These are phyloP conservation scores for Enteromius unitaeniatus DNA, from an alignment of 2,797 vertebrate species.

Conservation along the genomic window DNA sequence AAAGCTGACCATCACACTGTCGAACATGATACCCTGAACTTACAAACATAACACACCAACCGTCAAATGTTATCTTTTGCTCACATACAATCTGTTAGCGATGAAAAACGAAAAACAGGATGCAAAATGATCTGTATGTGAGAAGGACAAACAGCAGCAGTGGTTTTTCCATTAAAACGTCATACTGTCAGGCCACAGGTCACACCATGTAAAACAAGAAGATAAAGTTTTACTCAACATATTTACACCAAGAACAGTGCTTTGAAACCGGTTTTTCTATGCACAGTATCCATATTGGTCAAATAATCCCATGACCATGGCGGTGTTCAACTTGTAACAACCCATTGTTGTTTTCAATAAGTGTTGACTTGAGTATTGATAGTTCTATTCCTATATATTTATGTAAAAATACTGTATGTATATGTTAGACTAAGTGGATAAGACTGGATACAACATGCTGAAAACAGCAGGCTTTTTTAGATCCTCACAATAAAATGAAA, in stretches of 20 bases:
- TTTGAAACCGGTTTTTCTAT: background rate
- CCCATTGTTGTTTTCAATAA: background rate
- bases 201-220: conserved; percentile 36
- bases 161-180: conserved; percentile 31
- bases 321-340: background rate
- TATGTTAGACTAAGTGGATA: background rate
- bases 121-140: conserved; percentile 40
- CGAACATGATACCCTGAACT: conserved; percentile 9
- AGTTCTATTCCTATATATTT: background rate
- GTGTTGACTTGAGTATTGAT: background rate
- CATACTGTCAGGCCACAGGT: conserved; percentile 44
- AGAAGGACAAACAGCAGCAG: conserved; percentile 22
- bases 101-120: conserved; percentile 52
- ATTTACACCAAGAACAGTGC: background rate
- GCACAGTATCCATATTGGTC: background rate
- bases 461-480: background rate
- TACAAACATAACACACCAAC: conserved; percentile 20
- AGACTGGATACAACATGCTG: background rate
- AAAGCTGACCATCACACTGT: conserved; percentile 10
- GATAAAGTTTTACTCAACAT: background rate
- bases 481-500: background rate
- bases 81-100: conserved; percentile 29
- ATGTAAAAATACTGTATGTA: background rate
- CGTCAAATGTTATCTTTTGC: conserved; percentile 31
- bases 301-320: background rate